These are phyloP conservation scores for Pangasius djambal DNA, from an alignment of 2,797 vertebrate species.

Conservation along the genomic window DNA sequence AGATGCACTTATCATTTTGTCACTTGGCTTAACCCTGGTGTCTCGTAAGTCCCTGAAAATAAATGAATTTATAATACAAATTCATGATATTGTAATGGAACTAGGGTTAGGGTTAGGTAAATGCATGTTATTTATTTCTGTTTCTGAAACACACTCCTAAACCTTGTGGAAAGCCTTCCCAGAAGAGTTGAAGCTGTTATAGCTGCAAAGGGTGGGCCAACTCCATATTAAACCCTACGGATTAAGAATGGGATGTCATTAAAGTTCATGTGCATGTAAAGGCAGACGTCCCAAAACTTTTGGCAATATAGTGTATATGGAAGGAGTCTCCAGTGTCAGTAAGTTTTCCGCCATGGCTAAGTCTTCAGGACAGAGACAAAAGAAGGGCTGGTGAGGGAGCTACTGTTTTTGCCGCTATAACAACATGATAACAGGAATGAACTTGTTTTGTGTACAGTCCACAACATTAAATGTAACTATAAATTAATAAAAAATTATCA, in stretches of 20 bases:
- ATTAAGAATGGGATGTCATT: too few species aligned
- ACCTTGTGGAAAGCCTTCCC: too few species aligned
- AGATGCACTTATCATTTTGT: constrained; percentile 7
- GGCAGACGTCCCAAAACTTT: too few species aligned
- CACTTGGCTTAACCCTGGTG: constrained; percentile 5
- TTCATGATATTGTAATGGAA: neutral
- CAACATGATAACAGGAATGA: neutral
- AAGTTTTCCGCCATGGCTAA: neutral
- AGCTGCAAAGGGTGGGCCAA: too few species aligned
- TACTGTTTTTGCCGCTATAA: neutral
- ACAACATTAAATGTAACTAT: neutral
- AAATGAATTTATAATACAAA: neutral
- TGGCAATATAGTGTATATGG: too few species aligned
- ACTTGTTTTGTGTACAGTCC: neutral
- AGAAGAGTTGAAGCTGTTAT: too few species aligned
- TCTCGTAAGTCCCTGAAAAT: neutral
- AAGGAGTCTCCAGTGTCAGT: constrained; percentile 4
- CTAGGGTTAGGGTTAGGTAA: too few species aligned
- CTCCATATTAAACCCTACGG: too few species aligned
- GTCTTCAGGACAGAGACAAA: neutral
- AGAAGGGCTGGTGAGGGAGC: neutral
- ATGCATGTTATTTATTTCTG: too few species aligned
- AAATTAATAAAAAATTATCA: neutral
- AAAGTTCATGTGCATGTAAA: too few species aligned
- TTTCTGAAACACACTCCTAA: too few species aligned